A percentile compares a stretch with the other conserved stretches of the same genome.
Conservation (phyloP, 2,797 vertebrate genomes). For the Dallia pectoralis region DNA sequence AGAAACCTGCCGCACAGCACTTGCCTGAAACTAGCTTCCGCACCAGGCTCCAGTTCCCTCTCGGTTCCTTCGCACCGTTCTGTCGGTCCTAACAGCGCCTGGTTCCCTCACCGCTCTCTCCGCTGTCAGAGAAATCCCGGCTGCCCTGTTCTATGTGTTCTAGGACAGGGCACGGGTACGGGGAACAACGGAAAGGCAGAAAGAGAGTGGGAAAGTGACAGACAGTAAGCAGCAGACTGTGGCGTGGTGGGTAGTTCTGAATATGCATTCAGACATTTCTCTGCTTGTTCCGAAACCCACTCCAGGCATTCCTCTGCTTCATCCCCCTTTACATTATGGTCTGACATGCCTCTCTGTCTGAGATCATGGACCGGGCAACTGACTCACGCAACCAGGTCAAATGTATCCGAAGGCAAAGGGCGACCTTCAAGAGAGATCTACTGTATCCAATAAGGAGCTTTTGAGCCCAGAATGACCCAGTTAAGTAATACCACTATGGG, state of each 20-base stretch:
- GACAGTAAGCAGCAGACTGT: conserved; percentile 58
- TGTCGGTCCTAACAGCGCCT: conserved; percentile 27
- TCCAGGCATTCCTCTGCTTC: conserved; percentile 66
- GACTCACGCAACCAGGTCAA: conserved; percentile 3
- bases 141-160: conserved; percentile 39
- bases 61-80: conserved; percentile 34
- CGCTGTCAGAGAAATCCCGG: conserved; percentile 22
- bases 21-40: conserved; percentile 80
- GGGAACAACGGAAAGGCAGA: conserved; percentile 47
- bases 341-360: conserved; percentile 17
- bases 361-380: conserved; percentile 17
- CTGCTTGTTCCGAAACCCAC: conserved; percentile 67
- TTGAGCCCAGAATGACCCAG: not conserved
- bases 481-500: conserved; percentile 40
- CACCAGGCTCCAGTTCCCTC: conserved; percentile 67
- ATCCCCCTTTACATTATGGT: conserved; percentile 19
- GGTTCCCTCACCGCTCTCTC: conserved; percentile 25
- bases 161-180: conserved; percentile 13
- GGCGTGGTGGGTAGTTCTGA: conserved; percentile 71
- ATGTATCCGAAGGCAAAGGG: conserved; percentile 2
- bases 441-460: conserved; percentile 9
- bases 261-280: conserved; percentile 72
- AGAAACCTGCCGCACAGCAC: conserved; percentile 57
- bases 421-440: not conserved
- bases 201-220: conserved; percentile 48